Base-by-base conservation (phyloP, 2,113 vertebrate genomes). In the Trogon surrucura region DNA sequence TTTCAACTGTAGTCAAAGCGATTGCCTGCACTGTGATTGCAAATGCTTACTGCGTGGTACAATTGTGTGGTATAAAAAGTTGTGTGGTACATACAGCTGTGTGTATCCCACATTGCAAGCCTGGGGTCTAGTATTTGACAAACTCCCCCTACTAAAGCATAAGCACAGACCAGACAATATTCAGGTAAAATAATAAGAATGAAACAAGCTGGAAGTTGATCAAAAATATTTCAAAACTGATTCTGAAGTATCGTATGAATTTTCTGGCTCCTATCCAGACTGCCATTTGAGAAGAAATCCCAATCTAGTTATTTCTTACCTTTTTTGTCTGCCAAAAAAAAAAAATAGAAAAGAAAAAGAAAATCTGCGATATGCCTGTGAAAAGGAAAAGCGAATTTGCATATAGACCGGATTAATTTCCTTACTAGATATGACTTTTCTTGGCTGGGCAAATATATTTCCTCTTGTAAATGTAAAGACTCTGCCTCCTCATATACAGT, bases 401-500 rank as follows among this genome's bases (percentile, higher is more conserved):
- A 71, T 90, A 64, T 13, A 80, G 73, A 60, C 48, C 79, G 72
- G 57, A 78, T 79, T 87, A 61, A 69, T 53, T 81, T 96, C 60
- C 50, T 75, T 69, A 51, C 51, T 85, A 75, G 71, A 38, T 54
- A 62, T 26, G 27, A 88, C 26, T 89, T 94, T 72, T 61, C 83
- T 88, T 93, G 73, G 74, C 70, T 91, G 47, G 73, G 45, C 53
- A 80, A 93, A 85, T 27, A 32, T 60, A 73, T 90, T 96, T 95
- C 70, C 85, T 84, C 79, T 58, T 67, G 61, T 92, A 93, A 92
- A 95, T 64, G 45, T n/a, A 82, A 92, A 89, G 58, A 53, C 70
- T 60, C 53, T 89, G 47, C 47, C 67, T 84, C 74, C 44, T 73
- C 67, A 54, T 44, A 78, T 2, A 67, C 50, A 90, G 53, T 53